Evolutionary conservation across 2,113 vertebrate species (phyloP), one percentile per base, ranked within the genome.

Genomic region (Myocastor coypus): DNA sequence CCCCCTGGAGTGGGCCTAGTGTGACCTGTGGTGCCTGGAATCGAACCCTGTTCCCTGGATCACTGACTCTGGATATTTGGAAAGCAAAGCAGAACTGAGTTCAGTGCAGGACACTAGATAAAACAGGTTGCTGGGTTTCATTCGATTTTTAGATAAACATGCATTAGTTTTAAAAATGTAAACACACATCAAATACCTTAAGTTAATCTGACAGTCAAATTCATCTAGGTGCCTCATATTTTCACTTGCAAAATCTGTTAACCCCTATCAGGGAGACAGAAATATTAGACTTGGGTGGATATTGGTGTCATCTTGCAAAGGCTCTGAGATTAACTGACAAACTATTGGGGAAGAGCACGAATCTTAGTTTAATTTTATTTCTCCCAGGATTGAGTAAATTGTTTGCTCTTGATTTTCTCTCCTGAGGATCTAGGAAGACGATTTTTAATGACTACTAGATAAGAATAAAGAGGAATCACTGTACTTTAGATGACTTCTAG

Each of bases 361-460:
- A 50, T 83, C 52, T 24, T 85, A 20, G 87, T 93, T 85, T 46
- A 66, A n/a, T 68, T 85, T 95, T 40, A 28, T 73, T 92, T 92
- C 50, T 90, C 86, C 40, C 50, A 80, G 57, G 57, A 68, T 55
- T 80, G 89, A 84, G 73, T 46, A 63, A 32, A 52, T 83, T 87
- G 85, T 92, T 91, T 80, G 61, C n/a, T 57, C 69, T 5, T 55
- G 19, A 26, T 55, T 83, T 73, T 92, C 91, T 82, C 87, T 95
- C 66, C 14, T 28, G 59, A 95, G 78, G 59, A 91, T 30, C 66
- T 30, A 32, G 37, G 57, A 78, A 55, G 9, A 78, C 52, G 52
- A 46, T 24, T 57, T 26, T 66, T 71, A 59, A 55, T 14, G 84
- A 57, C 24, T 84, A 13, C 5, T 66, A 73, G 37, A 37, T 11